These are phyloP conservation scores for Lepus timidus DNA, from an alignment of 2,113 vertebrate genomes.

Conservation along the genomic window DNA sequence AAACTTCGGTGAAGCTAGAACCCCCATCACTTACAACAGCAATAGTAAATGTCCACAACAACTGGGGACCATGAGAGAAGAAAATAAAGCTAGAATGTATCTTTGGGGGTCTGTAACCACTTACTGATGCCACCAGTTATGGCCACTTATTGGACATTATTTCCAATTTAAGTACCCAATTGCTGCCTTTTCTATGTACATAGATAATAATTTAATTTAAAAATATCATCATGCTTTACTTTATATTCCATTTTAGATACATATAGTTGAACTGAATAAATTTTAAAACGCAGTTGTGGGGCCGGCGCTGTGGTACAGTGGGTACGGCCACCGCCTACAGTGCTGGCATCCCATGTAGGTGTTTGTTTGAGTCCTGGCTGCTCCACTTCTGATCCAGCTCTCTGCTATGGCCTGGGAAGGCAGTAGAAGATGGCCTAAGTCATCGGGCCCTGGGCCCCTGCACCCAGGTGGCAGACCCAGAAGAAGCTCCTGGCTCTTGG, in stretches of 20 bases:
- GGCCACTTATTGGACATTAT: conserved; percentile 4
- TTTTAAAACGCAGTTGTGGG: conserved; percentile 30
- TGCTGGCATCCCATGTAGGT: no score
- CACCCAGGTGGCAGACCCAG: no score
- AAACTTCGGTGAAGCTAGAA: not conserved
- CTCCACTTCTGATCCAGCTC: no score
- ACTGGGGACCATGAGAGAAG: conserved; percentile 20
- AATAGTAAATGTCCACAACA: conserved; percentile 1
- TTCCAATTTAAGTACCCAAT: conserved; percentile 57
- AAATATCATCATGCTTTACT: conserved; percentile 53
- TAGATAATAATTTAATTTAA: not conserved
- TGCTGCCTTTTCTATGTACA: conserved; percentile 30
- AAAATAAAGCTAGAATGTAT: conserved; percentile 61
- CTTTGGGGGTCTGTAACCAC: not conserved
- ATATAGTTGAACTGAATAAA: conserved; percentile 50
- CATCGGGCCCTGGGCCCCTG: no score
- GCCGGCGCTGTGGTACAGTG: no score
- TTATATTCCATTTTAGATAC: conserved; percentile 54
- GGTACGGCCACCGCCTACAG: no score
- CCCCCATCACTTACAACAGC: not conserved
- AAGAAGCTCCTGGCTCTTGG: no score
- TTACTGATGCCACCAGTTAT: conserved; percentile 49
- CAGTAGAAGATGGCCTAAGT: no score
- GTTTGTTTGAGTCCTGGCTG: no score
- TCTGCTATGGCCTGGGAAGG: no score